These are phyloP conservation scores for Ectemnius lituratus DNA, from an alignment of 2,888 invertebrate species.

Conservation along the genomic window DNA sequence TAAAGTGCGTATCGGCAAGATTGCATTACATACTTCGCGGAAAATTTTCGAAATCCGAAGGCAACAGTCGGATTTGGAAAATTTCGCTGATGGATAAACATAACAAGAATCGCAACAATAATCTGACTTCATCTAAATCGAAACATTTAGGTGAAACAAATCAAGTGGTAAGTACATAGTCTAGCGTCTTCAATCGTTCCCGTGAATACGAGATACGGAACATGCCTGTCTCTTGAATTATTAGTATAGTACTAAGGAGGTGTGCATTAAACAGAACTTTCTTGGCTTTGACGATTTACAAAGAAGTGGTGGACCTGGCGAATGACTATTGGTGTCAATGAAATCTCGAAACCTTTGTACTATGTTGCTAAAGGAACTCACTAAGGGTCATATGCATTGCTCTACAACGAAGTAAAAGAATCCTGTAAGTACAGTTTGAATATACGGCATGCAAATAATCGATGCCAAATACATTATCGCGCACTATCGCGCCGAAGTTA, in stretches of 20 bases:
- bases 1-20: conserved; percentile 68
- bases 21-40: conserved; percentile 60
- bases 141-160: conserved; percentile 77
- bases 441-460: too few relatives aligned
- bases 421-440: conserved; percentile 1
- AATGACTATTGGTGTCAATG: conserved; percentile 13
- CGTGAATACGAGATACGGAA: conserved; percentile 12
- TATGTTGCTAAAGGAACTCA: conserved; percentile 41
- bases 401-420: conserved; percentile 8
- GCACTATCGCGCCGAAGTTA: neutral
- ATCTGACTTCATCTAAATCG: conserved; percentile 77
- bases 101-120: conserved; percentile 50
- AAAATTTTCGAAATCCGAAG: conserved; percentile 65
- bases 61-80: conserved; percentile 65
- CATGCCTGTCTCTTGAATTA: neutral
- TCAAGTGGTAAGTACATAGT: conserved; percentile 50
- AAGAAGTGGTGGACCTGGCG: conserved; percentile 17
- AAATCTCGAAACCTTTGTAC: conserved; percentile 42
- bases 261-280: conserved; percentile 15
- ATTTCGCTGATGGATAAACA: conserved; percentile 59
- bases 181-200: neutral
- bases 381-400: conserved; percentile 11
- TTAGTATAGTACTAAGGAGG: conserved; percentile 2
- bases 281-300: conserved; percentile 15
- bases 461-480: too few relatives aligned